Base-by-base conservation (phyloP, 2,888 invertebrate genomes). In the Dioctria rufipes region DNA sequence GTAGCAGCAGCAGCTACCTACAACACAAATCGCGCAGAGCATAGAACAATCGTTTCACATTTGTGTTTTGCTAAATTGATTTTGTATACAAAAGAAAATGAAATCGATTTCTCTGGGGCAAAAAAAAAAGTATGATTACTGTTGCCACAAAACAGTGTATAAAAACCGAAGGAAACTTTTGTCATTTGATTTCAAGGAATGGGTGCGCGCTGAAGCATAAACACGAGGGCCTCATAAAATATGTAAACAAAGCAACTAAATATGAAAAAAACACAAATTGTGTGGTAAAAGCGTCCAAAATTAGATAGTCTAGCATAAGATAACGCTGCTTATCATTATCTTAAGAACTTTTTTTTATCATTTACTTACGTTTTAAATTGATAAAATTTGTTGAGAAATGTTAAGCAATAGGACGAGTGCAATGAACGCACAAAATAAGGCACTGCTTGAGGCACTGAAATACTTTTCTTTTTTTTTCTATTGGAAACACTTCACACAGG, bases 391-490 rank as follows among this genome's bases (percentile, higher is more conserved):
- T 5, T 43, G 49, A 77, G 25, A 77, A 49, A 46, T 49, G 77
- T 61, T 61, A 77, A 49, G 63, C 77, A 63, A 63, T 63, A 63
- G 69, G 58, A 54, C 60, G 43, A 25, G 78, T 78, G 78, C 78
- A 78, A 78, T 66, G 78, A 78, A 67, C 78, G 78, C 58, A 78
- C 66, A 78, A 77, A 63, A 77, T 77, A 77, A 77, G 77, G 77
- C 77, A 77, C 77, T 63, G 43, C n/a, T 77, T 77, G 61, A 77
- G 77, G 77, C 77, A 77, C 77, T 77, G 77, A 46, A 63, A 77
- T 63, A 25, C 25, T 25, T 25, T 25, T 25, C 0, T 25, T 2
- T 25, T 25, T 25, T 25, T 25, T 77, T 42, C 43, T 42, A 13
- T 46, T n/a, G 43, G 13, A 66, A 66, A 43, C 66, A 66, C 66